Evolutionary conservation across 2,113 vertebrate species (phyloP).

Genomic region (Anarhynchus alexandrinus): DNA sequence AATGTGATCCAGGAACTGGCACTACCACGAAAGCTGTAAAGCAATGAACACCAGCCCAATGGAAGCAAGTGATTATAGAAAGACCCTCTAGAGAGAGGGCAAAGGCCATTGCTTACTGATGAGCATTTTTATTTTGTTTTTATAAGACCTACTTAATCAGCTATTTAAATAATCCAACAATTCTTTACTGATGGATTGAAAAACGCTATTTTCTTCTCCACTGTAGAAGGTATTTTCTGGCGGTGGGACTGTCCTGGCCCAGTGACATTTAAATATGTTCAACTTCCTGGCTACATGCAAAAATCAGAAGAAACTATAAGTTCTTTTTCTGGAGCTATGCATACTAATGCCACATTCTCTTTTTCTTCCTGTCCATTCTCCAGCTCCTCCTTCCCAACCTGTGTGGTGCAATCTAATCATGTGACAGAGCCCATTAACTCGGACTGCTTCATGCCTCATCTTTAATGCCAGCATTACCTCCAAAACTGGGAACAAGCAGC

Average conservation of each 20-base stretch:
- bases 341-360: not conserved
- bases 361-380: not conserved
- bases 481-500: not conserved
- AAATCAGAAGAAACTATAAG: not conserved
- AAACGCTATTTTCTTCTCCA: not conserved
- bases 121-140: not conserved
- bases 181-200: not conserved
- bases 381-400: not conserved
- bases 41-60: not conserved
- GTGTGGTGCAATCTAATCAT: not conserved
- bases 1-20: not conserved
- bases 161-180: not conserved
- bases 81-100: not conserved
- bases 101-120: not conserved
- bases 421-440: not conserved
- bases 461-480: not conserved
- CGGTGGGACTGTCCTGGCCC: not conserved
- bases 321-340: not conserved
- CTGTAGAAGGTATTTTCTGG: not conserved
- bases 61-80: not conserved
- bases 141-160: not conserved
- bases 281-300: not conserved
- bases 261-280: not conserved
- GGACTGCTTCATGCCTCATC: not conserved
- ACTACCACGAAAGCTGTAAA: not conserved